Conservation (phyloP, 37 sponge, comb jelly and placozoan genomes). For the Oopsacas minuta region DNA sequence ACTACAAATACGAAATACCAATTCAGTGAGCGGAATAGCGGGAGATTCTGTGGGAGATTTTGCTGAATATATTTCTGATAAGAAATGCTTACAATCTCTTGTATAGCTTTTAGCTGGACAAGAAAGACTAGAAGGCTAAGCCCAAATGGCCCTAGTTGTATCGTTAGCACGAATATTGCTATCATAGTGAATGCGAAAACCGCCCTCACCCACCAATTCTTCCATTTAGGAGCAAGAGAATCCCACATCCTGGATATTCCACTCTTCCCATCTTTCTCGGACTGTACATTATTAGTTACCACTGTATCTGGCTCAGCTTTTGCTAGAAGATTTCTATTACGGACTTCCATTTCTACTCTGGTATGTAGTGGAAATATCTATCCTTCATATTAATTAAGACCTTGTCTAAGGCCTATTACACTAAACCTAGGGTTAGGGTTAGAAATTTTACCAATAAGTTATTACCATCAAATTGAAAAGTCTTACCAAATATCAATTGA, state of each 20-base stretch:
- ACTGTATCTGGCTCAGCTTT: neutral
- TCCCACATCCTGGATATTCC: neutral
- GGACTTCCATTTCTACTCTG: neutral
- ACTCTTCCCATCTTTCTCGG: neutral
- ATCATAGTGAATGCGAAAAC: conserved; percentile 64
- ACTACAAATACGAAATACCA: conserved; percentile 36
- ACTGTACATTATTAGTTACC: neutral
- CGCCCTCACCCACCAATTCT: conserved; percentile 81
- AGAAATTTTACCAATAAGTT: too few relatives aligned
- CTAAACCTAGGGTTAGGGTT: too few relatives aligned
- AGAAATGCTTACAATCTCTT: conserved; percentile 84
- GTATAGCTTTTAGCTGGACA: conserved; percentile 37
- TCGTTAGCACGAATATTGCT: conserved; percentile 40
- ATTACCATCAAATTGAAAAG: too few relatives aligned
- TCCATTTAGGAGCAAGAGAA: conserved; percentile 43
- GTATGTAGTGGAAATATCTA: too few relatives aligned
- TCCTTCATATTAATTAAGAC: too few relatives aligned
- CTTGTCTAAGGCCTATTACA: too few relatives aligned
- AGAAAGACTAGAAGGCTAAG: conserved; percentile 55
- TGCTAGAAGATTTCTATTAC: neutral
- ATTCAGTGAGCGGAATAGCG: conserved; percentile 64
- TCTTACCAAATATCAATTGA: too few relatives aligned
- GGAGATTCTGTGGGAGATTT: conserved; percentile 76
- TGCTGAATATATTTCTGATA: conserved; percentile 78
- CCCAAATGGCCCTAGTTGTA: conserved; percentile 56